Base-by-base conservation (phyloP, 2,888 invertebrate genomes). In the Megamerina dolium region DNA sequence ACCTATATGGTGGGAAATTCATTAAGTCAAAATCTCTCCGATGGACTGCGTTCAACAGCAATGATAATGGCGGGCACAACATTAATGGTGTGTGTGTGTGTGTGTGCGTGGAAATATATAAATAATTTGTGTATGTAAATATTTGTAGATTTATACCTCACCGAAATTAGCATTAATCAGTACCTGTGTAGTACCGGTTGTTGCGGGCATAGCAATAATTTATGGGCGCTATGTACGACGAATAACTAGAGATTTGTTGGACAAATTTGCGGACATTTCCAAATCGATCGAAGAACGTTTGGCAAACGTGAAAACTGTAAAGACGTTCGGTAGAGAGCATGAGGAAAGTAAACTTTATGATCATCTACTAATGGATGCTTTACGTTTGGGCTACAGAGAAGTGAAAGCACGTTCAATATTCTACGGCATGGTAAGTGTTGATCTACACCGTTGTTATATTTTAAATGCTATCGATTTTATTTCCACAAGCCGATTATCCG, bases 21-120 rank as follows among this genome's bases (percentile, higher is more conserved):
- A 27, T 77, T 97, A 2, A 95, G 94, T 41, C 85, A 83, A 64
- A 97, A 97, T 73, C 80, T 97, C 45, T 93, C 94, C 3, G 96
- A 97, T 74, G 97, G 97, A 0, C 71, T 96, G 17, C 75, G 97
- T 35, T 88, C 94, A 0, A 66, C 83, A 3, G 83, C 92, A 46
- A 92, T 93, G 83, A 87, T 89, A 8, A 69, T 81, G 19, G 88
- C 87, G 32, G 93, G 95, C 1, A 83, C 91, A 27, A 84, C 87
- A 19, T 93, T 97, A 89, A 96, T 96, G 96, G 90, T 91, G 72
- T 46, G 56, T 32, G 38, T 31, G n/a, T n/a, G n/a, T n/a, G n/a
- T n/a, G n/a, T n/a, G n/a, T 33, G 12, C 6, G 6, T 17, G 12
- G 17, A 33, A 33, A 33, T 14, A n/a, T 12, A 27, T 27, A 27